Evolutionary conservation across 2,797 vertebrate genomes (phyloP), one percentile per base, ranked within the genome.

Genomic region (Gouania willdenowi): DNA sequence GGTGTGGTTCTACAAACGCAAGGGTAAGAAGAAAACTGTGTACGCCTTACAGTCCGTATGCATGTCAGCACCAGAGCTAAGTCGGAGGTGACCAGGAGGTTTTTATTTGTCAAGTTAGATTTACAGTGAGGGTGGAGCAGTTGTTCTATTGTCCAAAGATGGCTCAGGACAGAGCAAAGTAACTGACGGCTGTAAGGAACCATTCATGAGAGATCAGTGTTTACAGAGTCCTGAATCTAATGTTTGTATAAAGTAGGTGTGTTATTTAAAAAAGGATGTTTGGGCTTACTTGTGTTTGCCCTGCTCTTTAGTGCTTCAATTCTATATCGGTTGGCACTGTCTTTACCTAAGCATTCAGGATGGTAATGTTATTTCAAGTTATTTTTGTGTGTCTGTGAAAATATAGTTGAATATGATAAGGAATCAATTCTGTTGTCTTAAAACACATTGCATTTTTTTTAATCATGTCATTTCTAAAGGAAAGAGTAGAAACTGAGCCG

Each of bases 1-100:
- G 93, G 92, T 98, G 88, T 97, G 95, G 95, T 91, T 98, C 92
- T 91, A 93, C 91, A 88, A 90, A 91, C 93, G 92, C 90, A 98
- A 95, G 94, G 95, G 94, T 98, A 97, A 98, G 94, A 87, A 76
- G 65, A 67, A 26, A 66, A 50, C 28, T 14, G 19, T 48, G 67
- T 72, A 65, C 49, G 35, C 82, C 70, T 79, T 43, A 27, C 21
- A 71, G 44, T 76, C 72, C 26, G 10, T 44, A 60, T 83, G 75
- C 72, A 72, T 81, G 72, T 48, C 48, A 31, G 45, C 38, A 43
- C 53, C 43, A 2, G 10, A 19, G 56, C 51, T 16, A 4, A 33
- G 9, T 54, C 65, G 56, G 63, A 48, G 2, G 6, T 32, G 19
- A 41, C 34, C 58, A 57, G 65, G 49, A 18, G 62, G 46, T 18